Percentiles rank a stretch among this genome's conserved stretches.
phyloP scores from a whole-genome alignment of 2,888 invertebrate species.

The Agrochola lychnidis region DNA sequence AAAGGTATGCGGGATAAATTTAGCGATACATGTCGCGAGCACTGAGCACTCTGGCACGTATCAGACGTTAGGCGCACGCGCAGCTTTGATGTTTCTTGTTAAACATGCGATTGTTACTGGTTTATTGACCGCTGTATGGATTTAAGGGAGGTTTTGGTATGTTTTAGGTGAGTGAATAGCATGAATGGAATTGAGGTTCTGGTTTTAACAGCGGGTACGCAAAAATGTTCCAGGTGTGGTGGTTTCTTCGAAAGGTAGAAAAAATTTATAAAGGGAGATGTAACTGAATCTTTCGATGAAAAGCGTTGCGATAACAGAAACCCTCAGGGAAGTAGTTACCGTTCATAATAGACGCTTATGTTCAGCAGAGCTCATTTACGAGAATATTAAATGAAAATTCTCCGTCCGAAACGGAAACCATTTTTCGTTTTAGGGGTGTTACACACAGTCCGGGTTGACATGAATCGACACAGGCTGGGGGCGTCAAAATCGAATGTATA shows the following conservation, averaged over 20 bases:
- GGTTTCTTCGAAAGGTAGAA: not conserved
- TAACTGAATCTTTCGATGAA: not conserved
- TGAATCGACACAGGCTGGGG: too few species aligned
- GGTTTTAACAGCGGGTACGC: not conserved
- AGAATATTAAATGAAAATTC: not conserved
- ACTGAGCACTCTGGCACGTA: conserved; percentile 49
- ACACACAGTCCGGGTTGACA: too few species aligned
- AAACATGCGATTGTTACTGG: conserved; percentile 53
- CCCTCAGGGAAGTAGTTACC: too few species aligned
- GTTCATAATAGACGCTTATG: not conserved
- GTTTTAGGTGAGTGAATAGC: not conserved
- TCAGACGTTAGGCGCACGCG: conserved; percentile 28
- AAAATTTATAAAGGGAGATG: not conserved
- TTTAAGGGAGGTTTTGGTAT: conserved; percentile 10
- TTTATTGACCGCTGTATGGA: conserved; percentile 40
- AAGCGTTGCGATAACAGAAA: too few species aligned
- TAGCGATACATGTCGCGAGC: conserved; percentile 54
- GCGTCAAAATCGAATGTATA: too few species aligned
- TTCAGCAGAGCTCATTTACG: not conserved
- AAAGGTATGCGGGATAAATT: conserved; percentile 66
- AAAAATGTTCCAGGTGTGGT: not conserved
- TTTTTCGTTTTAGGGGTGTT: not conserved
- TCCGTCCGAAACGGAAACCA: not conserved
- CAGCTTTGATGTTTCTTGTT: conserved; percentile 63
- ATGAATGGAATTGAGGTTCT: not conserved